phyloP scores from a whole-genome alignment of 1,140 invertebrate genomes.

The Bilobella aurantiaca region DNA sequence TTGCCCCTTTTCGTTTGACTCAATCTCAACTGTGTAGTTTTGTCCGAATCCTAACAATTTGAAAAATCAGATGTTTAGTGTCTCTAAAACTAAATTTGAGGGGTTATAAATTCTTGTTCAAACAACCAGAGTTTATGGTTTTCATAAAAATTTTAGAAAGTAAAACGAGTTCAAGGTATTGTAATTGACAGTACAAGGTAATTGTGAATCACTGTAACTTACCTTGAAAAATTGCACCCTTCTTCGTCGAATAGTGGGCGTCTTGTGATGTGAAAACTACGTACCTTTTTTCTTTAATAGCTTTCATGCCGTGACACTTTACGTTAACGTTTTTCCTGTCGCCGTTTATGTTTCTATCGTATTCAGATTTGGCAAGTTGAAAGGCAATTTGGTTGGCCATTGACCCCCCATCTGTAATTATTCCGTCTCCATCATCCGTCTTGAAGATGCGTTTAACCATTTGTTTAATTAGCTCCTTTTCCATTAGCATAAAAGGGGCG shows the following conservation, averaged over 20 bases:
- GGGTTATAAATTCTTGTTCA: no score
- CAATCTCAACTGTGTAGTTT: neutral
- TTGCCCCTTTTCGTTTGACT: neutral
- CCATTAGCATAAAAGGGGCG: conserved; percentile 10
- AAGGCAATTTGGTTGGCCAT: conserved; percentile 1
- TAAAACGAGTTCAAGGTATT: no score
- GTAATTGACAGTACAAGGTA: no score
- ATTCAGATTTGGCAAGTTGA: neutral
- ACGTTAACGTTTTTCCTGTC: neutral
- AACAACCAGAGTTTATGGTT: no score
- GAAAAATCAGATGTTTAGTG: no score
- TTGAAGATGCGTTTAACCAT: neutral
- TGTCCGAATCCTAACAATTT: neutral
- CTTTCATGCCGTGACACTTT: no score
- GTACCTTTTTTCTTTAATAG: neutral
- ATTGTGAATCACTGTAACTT: no score
- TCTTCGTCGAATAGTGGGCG: conserved; percentile 6
- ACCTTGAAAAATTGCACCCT: conserved; percentile 10
- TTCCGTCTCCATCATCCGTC: neutral
- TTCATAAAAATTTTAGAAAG: no score
- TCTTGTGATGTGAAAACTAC: neutral
- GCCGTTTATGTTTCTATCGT: neutral
- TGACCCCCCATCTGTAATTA: conserved; percentile 11
- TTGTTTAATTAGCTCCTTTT: conserved; percentile 2
- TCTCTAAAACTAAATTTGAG: no score